A percentile compares a stretch with the other conserved stretches of the same genome.
Evolutionary conservation across 2,888 invertebrate species (phyloP).

Genomic region (Andrena chrysosceles): DNA sequence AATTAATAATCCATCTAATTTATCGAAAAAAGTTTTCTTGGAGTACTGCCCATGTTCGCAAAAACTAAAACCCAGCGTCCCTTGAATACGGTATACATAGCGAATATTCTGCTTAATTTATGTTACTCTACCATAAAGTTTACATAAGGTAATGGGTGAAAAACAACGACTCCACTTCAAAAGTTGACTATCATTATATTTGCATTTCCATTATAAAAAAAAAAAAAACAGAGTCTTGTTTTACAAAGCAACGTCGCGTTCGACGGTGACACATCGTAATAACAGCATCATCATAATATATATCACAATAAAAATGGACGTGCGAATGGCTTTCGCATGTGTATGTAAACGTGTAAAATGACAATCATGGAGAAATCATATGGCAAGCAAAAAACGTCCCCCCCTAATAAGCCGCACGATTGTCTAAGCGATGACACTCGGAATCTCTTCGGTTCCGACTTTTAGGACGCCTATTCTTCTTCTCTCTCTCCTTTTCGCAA

Average conservation of each 20-base stretch:
- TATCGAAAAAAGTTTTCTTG: too few relatives aligned
- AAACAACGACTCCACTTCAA: slow-evolving; percentile 11
- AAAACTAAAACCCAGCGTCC: too few relatives aligned
- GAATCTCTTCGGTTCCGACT: slow-evolving; percentile 18
- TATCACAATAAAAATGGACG: slow-evolving; percentile 78
- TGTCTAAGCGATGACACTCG: slow-evolving; percentile 34
- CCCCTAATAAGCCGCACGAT: slow-evolving; percentile 41
- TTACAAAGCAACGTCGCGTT: slow-evolving; percentile 61
- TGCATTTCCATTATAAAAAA: slow-evolving; percentile 66
- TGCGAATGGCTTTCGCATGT: slow-evolving; percentile 65
- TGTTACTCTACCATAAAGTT: too few relatives aligned
- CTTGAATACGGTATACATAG: too few relatives aligned
- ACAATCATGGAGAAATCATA: slow-evolving; percentile 59
- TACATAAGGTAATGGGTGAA: not conserved
- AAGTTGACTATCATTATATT: slow-evolving; percentile 60
- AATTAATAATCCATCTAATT: too few relatives aligned
- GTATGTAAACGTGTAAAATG: slow-evolving; percentile 62
- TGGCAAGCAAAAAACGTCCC: slow-evolving; percentile 59
- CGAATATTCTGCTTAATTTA: too few relatives aligned
- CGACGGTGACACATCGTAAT: slow-evolving; percentile 57
- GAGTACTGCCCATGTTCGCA: too few relatives aligned
- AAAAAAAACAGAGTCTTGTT: slow-evolving; percentile 66
- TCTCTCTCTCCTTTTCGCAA: not conserved
- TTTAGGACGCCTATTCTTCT: not conserved
- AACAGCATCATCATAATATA: slow-evolving; percentile 51